A percentile compares a stretch with the other conserved stretches of the same genome.
Conservation (phyloP, 2,888 invertebrate genomes). For the Gryllus longicercus region DNA sequence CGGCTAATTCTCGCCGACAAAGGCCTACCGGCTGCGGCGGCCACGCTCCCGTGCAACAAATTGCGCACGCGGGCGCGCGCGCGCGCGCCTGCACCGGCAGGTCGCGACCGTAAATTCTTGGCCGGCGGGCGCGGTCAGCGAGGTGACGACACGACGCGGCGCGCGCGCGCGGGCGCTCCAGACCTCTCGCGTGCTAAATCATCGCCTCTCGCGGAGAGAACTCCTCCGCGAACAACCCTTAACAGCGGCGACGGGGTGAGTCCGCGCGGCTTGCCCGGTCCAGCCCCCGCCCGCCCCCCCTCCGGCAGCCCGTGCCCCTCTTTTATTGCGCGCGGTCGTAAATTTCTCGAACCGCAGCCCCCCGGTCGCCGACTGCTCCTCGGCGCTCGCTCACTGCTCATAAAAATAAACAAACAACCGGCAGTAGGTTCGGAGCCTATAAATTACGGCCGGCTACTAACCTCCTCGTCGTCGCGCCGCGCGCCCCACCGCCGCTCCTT, state of each 20-base stretch:
- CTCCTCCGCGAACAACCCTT: background rate
- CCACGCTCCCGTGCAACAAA: background rate
- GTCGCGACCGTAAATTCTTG: constrained; percentile 17
- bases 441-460: constrained; percentile 17
- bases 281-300: background rate
- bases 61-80: background rate
- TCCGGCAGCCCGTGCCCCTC: background rate
- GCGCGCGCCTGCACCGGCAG: background rate
- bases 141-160: background rate
- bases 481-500: too few species aligned
- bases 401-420: constrained; percentile 10
- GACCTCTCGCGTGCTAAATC: background rate
- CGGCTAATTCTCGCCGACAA: background rate
- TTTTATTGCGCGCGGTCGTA: background rate
- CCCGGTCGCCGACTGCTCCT: background rate
- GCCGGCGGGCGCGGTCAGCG: background rate
- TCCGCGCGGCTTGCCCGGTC: background rate
- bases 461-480: background rate
- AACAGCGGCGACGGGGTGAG: constrained; percentile 1
- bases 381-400: background rate
- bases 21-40: background rate
- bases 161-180: background rate
- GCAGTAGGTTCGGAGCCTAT: constrained; percentile 10
- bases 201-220: background rate
- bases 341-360: constrained; percentile 17